Conservation (phyloP, 2,888 invertebrate species). For the Troides helena region DNA sequence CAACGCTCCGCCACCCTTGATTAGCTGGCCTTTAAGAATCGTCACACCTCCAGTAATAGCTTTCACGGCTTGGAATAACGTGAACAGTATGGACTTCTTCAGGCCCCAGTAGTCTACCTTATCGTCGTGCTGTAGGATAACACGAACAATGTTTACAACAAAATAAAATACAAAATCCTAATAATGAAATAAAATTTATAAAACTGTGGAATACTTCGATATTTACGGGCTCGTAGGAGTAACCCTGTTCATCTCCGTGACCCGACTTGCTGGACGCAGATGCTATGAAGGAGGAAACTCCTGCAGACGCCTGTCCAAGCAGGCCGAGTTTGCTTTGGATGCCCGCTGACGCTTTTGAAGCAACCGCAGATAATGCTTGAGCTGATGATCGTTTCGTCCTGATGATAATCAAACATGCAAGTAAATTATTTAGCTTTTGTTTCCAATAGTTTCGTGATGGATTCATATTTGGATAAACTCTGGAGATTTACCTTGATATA, state of each 20-base stretch:
- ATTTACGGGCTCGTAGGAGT: slow-evolving; percentile 70
- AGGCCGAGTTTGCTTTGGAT: slow-evolving; percentile 77
- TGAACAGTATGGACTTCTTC: slow-evolving; percentile 90
- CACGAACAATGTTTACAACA: background rate
- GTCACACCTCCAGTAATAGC: slow-evolving; percentile 93
- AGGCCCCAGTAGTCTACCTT: slow-evolving; percentile 86
- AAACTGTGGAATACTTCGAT: background rate
- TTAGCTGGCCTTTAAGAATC: slow-evolving; percentile 91
- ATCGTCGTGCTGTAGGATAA: slow-evolving; percentile 47
- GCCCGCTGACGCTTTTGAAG: slow-evolving; percentile 70
- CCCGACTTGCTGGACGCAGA: slow-evolving; percentile 74
- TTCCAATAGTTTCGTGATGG: too few species aligned
- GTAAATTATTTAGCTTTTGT: background rate
- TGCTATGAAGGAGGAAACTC: slow-evolving; percentile 66
- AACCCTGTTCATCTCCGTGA: slow-evolving; percentile 62
- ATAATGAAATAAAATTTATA: background rate
- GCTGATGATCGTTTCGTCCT: slow-evolving; percentile 76
- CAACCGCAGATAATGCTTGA: slow-evolving; percentile 65
- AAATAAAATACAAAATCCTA: background rate
- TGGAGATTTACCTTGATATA: too few species aligned
- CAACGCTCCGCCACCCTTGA: slow-evolving; percentile 88
- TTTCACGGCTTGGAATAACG: slow-evolving; percentile 92
- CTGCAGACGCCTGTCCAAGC: slow-evolving; percentile 79
- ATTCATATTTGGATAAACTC: too few species aligned
- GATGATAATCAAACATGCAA: slow-evolving; percentile 4